Percentiles rank a stretch among this genome's conserved stretches.
phyloP scores from a whole-genome alignment of 2,888 invertebrate genomes.

The Brachypalpus laphriformis region DNA sequence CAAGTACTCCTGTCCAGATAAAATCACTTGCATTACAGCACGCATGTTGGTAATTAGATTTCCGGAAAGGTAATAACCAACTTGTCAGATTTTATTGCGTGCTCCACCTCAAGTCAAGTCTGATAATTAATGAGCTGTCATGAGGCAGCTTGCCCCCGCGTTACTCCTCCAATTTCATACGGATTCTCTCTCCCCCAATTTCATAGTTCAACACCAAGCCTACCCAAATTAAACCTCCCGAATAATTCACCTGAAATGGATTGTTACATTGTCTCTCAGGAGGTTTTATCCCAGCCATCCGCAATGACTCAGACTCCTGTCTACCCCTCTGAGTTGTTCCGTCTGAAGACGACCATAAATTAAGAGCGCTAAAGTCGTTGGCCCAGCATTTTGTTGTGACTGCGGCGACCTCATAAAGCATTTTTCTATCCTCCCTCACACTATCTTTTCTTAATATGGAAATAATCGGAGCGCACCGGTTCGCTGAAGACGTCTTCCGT shows the following conservation, averaged over 20 bases:
- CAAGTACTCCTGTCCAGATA: not conserved
- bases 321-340: slow-evolving; percentile 40
- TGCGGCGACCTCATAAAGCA: slow-evolving; percentile 48
- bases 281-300: slow-evolving; percentile 5
- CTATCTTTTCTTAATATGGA: slow-evolving; percentile 21
- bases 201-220: not conserved
- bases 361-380: slow-evolving; percentile 53
- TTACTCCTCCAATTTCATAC: slow-evolving; percentile 15
- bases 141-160: slow-evolving; percentile 40
- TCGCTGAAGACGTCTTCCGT: slow-evolving; percentile 69
- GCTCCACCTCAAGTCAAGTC: slow-evolving; percentile 15
- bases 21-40: slow-evolving; percentile 1
- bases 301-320: slow-evolving; percentile 41
- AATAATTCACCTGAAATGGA: slow-evolving; percentile 30
- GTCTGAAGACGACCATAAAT: slow-evolving; percentile 48
- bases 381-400: slow-evolving; percentile 50
- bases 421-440: slow-evolving; percentile 27
- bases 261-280: slow-evolving; percentile 11
- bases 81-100: slow-evolving; percentile 51
- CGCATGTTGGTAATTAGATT: slow-evolving; percentile 22
- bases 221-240: slow-evolving; percentile 35
- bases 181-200: not conserved
- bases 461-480: slow-evolving; percentile 70
- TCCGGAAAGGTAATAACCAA: slow-evolving; percentile 29
- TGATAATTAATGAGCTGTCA: slow-evolving; percentile 65